These are phyloP conservation scores for Acrossocheilus fasciatus DNA, from an alignment of 2,797 vertebrate genomes.

Conservation along the genomic window DNA sequence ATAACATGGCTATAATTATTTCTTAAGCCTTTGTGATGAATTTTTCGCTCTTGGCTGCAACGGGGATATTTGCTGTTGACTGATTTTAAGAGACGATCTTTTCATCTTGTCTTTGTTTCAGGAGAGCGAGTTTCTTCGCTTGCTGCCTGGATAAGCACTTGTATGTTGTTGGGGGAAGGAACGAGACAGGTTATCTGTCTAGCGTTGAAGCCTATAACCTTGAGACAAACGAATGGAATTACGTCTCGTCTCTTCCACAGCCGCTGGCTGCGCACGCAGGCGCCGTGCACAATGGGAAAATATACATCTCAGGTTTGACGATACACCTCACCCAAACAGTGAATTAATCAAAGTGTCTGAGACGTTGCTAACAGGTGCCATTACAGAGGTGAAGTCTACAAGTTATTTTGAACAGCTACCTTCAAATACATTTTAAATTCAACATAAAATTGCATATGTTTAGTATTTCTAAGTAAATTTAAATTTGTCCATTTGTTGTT, in stretches of 20 bases:
- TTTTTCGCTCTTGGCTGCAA: slow-evolving; percentile 22
- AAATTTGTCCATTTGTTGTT: background rate
- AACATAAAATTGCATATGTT: background rate
- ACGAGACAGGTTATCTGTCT: slow-evolving; percentile 96
- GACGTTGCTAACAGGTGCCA: slow-evolving; percentile 12
- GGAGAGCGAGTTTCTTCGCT: slow-evolving; percentile 99
- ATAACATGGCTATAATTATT: slow-evolving; percentile 47
- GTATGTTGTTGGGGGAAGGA: slow-evolving; percentile 96
- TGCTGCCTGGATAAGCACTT: slow-evolving; percentile 97
- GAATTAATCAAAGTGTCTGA: slow-evolving; percentile 37
- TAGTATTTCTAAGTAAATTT: background rate
- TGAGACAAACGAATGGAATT: slow-evolving; percentile 98
- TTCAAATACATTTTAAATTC: background rate
- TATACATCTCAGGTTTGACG: slow-evolving; percentile 96
- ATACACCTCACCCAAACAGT: slow-evolving; percentile 30
- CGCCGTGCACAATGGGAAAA: slow-evolving; percentile 96
- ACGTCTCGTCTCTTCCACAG: slow-evolving; percentile 93
- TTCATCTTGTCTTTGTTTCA: slow-evolving; percentile 68
- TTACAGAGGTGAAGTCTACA: background rate
- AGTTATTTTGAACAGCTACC: background rate
- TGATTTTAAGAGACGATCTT: slow-evolving; percentile 26
- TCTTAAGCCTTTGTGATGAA: slow-evolving; percentile 50
- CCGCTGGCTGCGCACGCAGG: slow-evolving; percentile 97
- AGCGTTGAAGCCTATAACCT: slow-evolving; percentile 98
- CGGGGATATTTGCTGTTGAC: slow-evolving; percentile 40